phyloP scores from a whole-genome alignment of 2,888 invertebrate species.

The Dasysyrphus albostriatus region DNA sequence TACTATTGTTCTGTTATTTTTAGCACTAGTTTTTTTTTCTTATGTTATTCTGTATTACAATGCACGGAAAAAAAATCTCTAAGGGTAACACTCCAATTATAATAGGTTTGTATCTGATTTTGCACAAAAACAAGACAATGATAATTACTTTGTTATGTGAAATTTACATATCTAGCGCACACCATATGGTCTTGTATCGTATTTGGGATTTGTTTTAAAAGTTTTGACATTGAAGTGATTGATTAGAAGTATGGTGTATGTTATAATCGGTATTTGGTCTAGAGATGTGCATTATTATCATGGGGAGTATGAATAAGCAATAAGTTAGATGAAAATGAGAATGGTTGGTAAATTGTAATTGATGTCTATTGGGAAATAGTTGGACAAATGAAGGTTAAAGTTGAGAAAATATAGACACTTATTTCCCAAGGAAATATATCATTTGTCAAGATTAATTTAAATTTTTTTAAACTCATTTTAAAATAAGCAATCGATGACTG shows the following conservation, averaged over 20 bases:
- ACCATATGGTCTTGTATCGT: neutral
- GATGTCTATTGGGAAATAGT: neutral
- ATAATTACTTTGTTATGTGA: constrained; percentile 17
- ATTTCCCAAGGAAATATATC: too few species aligned
- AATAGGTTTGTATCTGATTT: neutral
- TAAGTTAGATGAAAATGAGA: neutral
- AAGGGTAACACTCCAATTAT: neutral
- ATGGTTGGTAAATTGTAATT: neutral
- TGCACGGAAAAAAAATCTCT: neutral
- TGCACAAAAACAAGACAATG: constrained; percentile 5
- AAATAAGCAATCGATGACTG: too few species aligned
- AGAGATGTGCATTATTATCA: neutral
- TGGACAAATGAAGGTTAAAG: neutral
- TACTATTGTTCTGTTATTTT: constrained; percentile 24
- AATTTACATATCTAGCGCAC: constrained; percentile 26
- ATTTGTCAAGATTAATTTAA: too few species aligned
- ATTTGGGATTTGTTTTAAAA: neutral
- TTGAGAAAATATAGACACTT: neutral
- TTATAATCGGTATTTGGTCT: neutral
- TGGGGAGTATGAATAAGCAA: neutral
- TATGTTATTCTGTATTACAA: too few species aligned
- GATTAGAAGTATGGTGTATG: neutral
- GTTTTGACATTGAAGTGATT: constrained; percentile 4
- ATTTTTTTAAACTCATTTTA: too few species aligned
- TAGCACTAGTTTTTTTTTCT: constrained; percentile 1